Percentiles rank a stretch among this genome's conserved stretches.
Conservation (phyloP, 2,888 invertebrate species). For the Baccha elongata region DNA sequence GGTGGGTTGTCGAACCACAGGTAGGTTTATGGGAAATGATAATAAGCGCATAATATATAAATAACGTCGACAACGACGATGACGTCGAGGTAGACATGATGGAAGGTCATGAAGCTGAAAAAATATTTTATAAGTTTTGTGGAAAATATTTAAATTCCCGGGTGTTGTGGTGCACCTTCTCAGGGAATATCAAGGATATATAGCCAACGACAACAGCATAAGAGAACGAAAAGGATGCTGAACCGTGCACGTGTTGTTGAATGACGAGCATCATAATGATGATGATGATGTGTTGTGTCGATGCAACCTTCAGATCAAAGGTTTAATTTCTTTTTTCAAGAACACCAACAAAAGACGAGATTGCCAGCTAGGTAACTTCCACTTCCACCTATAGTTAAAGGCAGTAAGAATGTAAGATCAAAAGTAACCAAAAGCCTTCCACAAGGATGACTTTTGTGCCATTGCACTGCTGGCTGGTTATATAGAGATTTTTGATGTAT, state of each 20-base stretch:
- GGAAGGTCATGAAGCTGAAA: constrained; percentile 72
- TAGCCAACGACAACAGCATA: not conserved
- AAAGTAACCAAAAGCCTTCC: constrained; percentile 71
- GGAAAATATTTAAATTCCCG: constrained; percentile 65
- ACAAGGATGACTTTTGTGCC: constrained; percentile 67
- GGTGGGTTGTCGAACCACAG: constrained; percentile 46
- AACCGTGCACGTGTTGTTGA: constrained; percentile 59
- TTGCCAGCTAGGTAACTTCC: not conserved
- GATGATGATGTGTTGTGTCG: constrained; percentile 44
- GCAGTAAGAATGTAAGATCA: constrained; percentile 64
- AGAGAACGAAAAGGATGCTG: constrained; percentile 7
- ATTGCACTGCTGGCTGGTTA: constrained; percentile 64
- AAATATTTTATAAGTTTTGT: constrained; percentile 67
- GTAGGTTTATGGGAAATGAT: constrained; percentile 26
- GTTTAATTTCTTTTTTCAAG: constrained; percentile 50
- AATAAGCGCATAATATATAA: constrained; percentile 15
- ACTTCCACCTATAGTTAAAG: not conserved
- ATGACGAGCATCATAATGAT: constrained; percentile 22
- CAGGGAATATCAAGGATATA: constrained; percentile 27
- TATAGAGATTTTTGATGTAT: constrained; percentile 51
- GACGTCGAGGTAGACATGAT: constrained; percentile 29
- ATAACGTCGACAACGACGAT: constrained; percentile 17
- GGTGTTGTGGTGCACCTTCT: constrained; percentile 41
- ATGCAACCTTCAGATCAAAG: constrained; percentile 72
- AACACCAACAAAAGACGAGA: constrained; percentile 53